Evolutionary conservation across 2,113 vertebrate species (phyloP), one percentile per base, ranked within the genome.

Genomic region (Psophia crepitans): DNA sequence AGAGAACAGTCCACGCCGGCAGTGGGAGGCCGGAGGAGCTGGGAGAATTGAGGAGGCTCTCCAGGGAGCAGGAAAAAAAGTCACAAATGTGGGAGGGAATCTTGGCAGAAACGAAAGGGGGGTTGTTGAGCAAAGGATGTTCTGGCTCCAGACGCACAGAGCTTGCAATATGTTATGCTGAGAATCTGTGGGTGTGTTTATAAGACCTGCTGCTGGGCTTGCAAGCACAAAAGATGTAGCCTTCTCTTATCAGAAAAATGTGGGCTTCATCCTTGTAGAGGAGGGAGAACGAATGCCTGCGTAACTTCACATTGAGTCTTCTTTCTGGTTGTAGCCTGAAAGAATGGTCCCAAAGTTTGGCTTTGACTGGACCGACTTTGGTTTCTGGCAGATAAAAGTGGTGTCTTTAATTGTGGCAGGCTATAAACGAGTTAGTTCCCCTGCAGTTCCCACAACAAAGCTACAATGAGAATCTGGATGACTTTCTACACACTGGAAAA

Each of bases 31-130:
- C 4, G 8, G 74, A 79, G 77, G 51, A 91, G 73, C 80, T 95
- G 88, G 66, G 61, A 93, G 66, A 95, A 77, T 63, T 78, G 61
- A 94, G 41, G 35, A 90, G 37, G 73, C 54, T 96, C 91, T 87
- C 87, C 79, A 94, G 63, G 46, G 93, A 94, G 78, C 35, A 79
- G 75, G 88, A 85, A 90, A 54, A 54, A 49, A 87, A 83, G 74
- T 73, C 92, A 32, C 51, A 83, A 96, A 91, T 96, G 96, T 97
- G 81, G 95, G 97, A 96, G 93, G 92, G 46, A 96, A 95, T 97
- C 89, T 96, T 97, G 92, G 96, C 97, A 96, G 84, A 96, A 96
- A 77, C 75, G 61, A 89, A 91, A 79, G 60, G 80, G 90, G 93
- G 80, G 94, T 81, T 88, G 90, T 76, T 93, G 71, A 96, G 84